Evolutionary conservation across 2,113 vertebrate species (phyloP).

Genomic region (Seriola quinqueradiata): DNA sequence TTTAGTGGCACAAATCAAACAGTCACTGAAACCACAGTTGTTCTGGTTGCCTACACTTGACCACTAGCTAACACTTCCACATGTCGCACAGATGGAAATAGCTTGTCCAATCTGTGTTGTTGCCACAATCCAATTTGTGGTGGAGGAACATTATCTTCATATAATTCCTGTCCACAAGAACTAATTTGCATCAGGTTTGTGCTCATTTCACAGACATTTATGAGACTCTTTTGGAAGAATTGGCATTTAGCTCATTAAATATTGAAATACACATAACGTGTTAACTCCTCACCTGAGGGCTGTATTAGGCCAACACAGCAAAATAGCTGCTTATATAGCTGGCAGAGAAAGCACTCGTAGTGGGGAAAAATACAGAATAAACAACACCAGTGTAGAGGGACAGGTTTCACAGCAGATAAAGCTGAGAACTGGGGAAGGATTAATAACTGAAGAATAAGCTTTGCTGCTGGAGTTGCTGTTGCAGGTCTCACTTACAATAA

Average conservation of each 20-base stretch:
- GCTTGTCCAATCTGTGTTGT: conserved; percentile 29
- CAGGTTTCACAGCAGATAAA: conserved; percentile 44
- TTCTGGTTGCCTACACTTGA: background rate
- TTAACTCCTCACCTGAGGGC: conserved; percentile 56
- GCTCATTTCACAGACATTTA: conserved; percentile 45
- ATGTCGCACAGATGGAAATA: conserved; percentile 4
- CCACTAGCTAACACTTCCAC: conserved; percentile 1
- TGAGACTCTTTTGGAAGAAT: conserved; percentile 25
- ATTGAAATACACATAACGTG: conserved; percentile 67
- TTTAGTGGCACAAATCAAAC: background rate
- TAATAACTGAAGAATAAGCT: conserved; percentile 65
- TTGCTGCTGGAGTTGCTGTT: conserved; percentile 59
- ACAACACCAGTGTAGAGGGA: conserved; percentile 49
- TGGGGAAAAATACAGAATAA: conserved; percentile 50
- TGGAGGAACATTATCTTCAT: conserved; percentile 17
- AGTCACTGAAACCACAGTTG: background rate
- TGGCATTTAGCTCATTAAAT: conserved; percentile 74
- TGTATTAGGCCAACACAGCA: conserved; percentile 59
- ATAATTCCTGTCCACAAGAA: conserved; percentile 33
- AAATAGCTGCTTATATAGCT: conserved; percentile 54
- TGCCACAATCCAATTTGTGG: conserved; percentile 26
- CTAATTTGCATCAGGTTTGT: conserved; percentile 41
- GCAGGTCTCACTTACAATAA: conserved; percentile 62
- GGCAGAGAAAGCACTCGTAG: conserved; percentile 33
- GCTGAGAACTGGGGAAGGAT: conserved; percentile 43